Evolutionary conservation across 2,797 vertebrate species (phyloP), one percentile per base, ranked within the genome.

Genomic region (Tauraco hartlaubi): DNA sequence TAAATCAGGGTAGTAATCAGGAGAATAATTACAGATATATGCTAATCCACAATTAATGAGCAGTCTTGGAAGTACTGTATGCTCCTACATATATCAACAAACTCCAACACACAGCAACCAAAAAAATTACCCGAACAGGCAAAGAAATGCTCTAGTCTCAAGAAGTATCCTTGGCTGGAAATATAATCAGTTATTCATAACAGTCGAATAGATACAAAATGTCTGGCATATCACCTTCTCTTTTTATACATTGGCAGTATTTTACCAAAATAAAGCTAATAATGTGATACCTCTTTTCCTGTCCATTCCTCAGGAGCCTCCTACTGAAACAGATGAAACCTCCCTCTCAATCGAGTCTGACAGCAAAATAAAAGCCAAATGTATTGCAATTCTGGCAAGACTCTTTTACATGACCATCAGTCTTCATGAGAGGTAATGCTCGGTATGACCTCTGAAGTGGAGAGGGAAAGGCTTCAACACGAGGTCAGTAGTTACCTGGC

Each of bases 1-100:
- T 86, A 33, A 78, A 69, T 62, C 44, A 82, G 63, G 77, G 90
- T 95, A 89, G 68, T 41, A 89, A 95, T 79, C 75, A 77, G 52
- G 56, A 85, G 35, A 88, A 66, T 89, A 94, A 96, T 48, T 80
- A 69, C 14, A 82, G 46, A 64, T 67, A 69, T 0, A 0, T 93
- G 59, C 28, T 85, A 92, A 91, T 49, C 31, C 55, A 74, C 90
- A 88, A 44, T 66, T 94, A 86, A 94, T 35, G 61, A 86, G 61
- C 39, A 26, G n/a, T 67, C 67, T 54, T 90, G 49, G 46, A 95
- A 85, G 37, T 35, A 74, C 0, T 75, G 49, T 43, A 61, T 39
- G 21, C 55, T 84, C 54, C 33, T 62, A 63, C 4, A 0, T 43
- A 33, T 3, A 6, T 61, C 69, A 94, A 77, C 41, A 79, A 95